These are phyloP conservation scores for Entomyzon cyanotis DNA, from an alignment of 2,113 vertebrate genomes.

Conservation along the genomic window DNA sequence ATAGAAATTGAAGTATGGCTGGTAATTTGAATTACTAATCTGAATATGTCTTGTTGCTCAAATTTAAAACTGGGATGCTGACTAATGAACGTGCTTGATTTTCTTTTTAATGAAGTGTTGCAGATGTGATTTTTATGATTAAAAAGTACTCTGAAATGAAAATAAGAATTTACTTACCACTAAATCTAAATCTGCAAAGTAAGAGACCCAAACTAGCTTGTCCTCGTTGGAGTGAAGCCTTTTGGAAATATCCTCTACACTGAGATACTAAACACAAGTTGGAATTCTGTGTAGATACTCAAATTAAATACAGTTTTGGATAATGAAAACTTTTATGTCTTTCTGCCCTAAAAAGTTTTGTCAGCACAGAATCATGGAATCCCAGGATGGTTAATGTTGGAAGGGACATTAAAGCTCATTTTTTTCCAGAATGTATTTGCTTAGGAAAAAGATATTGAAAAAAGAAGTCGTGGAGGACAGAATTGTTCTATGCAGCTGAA, in stretches of 20 bases:
- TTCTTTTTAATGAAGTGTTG: not conserved
- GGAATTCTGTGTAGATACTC: not conserved
- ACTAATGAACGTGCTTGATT: not conserved
- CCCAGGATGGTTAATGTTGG: not conserved
- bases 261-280: not conserved
- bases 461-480: not conserved
- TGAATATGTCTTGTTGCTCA: not conserved
- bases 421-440: not conserved
- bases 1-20: not conserved
- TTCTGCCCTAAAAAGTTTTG: not conserved
- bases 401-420: not conserved
- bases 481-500: not conserved
- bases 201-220: not conserved
- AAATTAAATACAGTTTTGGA: not conserved
- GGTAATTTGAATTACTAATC: not conserved
- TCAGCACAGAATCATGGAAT: not conserved
- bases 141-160: not conserved
- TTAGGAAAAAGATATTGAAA: not conserved
- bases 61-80: not conserved
- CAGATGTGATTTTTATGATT: not conserved
- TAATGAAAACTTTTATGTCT: not conserved
- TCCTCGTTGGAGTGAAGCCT: not conserved
- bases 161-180: not conserved
- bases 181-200: not conserved
- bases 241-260: not conserved